Base-by-base conservation (phyloP, 2,888 invertebrate species). In the Hypercompe scribonia region DNA sequence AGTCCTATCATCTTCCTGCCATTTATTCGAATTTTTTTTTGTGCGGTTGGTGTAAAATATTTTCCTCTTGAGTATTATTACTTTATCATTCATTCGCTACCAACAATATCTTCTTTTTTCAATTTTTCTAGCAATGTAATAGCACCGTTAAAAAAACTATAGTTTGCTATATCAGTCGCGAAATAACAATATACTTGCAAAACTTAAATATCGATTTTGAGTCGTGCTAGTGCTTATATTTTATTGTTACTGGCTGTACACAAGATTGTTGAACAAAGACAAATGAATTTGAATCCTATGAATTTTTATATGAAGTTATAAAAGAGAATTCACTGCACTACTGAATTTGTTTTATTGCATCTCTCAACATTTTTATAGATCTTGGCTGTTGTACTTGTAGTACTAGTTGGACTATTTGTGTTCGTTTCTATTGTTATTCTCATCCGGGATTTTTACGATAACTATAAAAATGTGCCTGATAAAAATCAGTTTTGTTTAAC, bases 301-400 rank as follows among this genome's bases (percentile, higher is more conserved):
- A 86, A 86, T 89, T 89, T 88, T 87, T 87, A 87, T 87, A 84
- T 8, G 24, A n/a, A 46, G 46, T 46, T 46, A 54, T 75, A 77
- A 77, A 85, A 81, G 84, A 77, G 77, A 76, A 66, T 75, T 73
- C 76, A 71, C 74, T 83, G 68, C 73, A 72, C 70, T 58, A 67
- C 36, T 65, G 67, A 68, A 74, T 75, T 73, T 81, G 77, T 72
- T 81, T 79, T 83, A 78, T 79, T 74, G 74, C 78, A 68, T 58
- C 75, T 84, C 76, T 80, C 80, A 79, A 77, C 82, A 78, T 80
- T 86, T 74, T 85, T 85, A 86, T 84, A 78, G 80, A 77, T 78
- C 80, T 79, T 75, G 63, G 50, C 75, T 71, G 67, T 72, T 69
- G 46, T 72, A 67, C n/a, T 42, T 46, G 63, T 70, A 66, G 46